phyloP scores from a whole-genome alignment of 2,113 vertebrate species.

The Turnix velox region DNA sequence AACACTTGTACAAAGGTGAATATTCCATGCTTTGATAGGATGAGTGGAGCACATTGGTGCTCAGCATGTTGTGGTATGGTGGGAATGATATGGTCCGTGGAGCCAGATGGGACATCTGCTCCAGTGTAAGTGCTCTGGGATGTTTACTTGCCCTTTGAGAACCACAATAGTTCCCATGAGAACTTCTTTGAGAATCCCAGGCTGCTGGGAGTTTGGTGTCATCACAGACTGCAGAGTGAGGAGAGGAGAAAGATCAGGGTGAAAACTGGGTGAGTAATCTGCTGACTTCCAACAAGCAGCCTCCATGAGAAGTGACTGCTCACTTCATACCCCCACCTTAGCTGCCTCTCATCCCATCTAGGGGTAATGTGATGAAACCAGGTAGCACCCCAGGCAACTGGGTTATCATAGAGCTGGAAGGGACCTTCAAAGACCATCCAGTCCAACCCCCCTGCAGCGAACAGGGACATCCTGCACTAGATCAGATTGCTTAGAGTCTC shows the following conservation, averaged over 20 bases:
- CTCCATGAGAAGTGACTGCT: background rate
- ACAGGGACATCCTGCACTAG: too few relatives aligned
- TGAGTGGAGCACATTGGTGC: accelerated
- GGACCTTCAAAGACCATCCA: too few relatives aligned
- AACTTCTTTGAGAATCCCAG: constrained; percentile 2
- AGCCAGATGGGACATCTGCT: background rate
- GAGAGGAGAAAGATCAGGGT: background rate
- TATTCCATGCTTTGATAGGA: accelerated
- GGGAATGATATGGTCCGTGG: background rate
- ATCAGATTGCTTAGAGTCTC: too few relatives aligned
- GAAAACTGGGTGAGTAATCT: background rate
- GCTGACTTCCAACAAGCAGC: background rate
- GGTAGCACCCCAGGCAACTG: background rate
- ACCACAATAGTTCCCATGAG: background rate
- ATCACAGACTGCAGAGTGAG: background rate
- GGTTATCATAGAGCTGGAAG: too few relatives aligned
- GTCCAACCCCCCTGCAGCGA: too few relatives aligned
- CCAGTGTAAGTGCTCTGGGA: background rate
- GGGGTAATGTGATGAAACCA: background rate
- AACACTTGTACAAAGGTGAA: background rate
- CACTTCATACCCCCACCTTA: background rate
- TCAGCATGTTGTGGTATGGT: background rate
- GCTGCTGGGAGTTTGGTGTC: background rate
- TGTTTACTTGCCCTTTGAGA: constrained; percentile 28
- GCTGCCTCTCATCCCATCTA: background rate